These are phyloP conservation scores for Ictalurus punctatus DNA, from an alignment of 2,113 vertebrate species.

Conservation along the genomic window DNA sequence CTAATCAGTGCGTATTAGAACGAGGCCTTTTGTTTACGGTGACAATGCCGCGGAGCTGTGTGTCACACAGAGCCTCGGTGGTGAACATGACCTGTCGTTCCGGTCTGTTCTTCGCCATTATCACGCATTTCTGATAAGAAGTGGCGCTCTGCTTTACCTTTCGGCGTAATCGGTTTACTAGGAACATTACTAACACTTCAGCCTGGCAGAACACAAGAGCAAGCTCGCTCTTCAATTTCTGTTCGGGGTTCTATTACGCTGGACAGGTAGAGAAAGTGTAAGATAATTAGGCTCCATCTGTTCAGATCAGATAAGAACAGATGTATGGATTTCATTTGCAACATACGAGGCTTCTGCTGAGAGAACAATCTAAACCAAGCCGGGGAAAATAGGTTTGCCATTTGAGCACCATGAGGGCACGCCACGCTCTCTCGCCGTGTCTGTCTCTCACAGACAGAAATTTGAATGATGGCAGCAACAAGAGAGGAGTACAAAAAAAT, in stretches of 20 bases:
- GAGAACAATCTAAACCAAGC: not conserved
- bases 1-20: slow-evolving; percentile 78
- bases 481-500: too few relatives aligned
- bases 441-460: too few relatives aligned
- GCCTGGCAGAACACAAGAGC: not conserved
- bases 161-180: not conserved
- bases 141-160: not conserved
- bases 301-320: too few relatives aligned
- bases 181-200: not conserved
- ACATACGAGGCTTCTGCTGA: too few relatives aligned
- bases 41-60: slow-evolving; percentile 48
- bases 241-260: not conserved
- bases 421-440: too few relatives aligned
- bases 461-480: too few relatives aligned
- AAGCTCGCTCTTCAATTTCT: not conserved
- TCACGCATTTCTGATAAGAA: slow-evolving; percentile 3
- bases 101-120: not conserved
- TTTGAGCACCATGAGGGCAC: not conserved
- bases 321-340: too few relatives aligned
- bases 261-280: not conserved
- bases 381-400: not conserved
- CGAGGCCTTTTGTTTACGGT: slow-evolving; percentile 79
- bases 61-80: slow-evolving; percentile 28
- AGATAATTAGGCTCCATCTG: not conserved
- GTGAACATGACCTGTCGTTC: not conserved